These are phyloP conservation scores for Sycobia sp. DNA, from an alignment of 1,140 invertebrate species.

Conservation along the genomic window DNA sequence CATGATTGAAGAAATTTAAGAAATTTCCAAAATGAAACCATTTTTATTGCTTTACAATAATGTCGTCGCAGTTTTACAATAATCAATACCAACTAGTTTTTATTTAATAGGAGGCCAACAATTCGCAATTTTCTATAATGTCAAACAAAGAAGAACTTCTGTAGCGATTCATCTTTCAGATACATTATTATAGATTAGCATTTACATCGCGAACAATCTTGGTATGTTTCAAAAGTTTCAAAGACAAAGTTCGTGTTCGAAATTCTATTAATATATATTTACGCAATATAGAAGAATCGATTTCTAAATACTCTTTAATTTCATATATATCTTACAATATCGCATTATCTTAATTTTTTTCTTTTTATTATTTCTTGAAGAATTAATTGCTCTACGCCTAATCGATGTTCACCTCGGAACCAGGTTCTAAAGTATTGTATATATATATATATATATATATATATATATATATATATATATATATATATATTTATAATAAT, in stretches of 20 bases:
- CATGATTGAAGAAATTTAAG: constrained; percentile 9
- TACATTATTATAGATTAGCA: constrained; percentile 1
- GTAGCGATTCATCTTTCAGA: no score
- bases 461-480: no score
- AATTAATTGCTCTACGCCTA: constrained; percentile 26
- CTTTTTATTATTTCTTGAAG: constrained; percentile 17
- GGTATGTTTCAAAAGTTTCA: constrained; percentile 13
- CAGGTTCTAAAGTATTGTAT: constrained; percentile 22
- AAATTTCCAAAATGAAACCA: background rate
- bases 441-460: no score
- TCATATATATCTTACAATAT: constrained; percentile 19
- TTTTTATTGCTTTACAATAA: background rate
- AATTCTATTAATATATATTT: constrained; percentile 14
- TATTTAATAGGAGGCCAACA: background rate
- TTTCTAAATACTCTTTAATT: constrained; percentile 24
- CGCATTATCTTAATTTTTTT: constrained; percentile 3
- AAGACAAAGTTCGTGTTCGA: constrained; percentile 31
- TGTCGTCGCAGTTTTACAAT: constrained; percentile 1
- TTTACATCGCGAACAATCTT: constrained; percentile 12
- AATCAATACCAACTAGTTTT: background rate
- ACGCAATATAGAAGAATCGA: constrained; percentile 20
- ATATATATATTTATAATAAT: no score
- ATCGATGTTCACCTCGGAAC: constrained; percentile 17
- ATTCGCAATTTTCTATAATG: background rate
- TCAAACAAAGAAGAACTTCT: no score